A percentile compares a stretch with the other conserved stretches of the same genome.
These are phyloP conservation scores for Perccottus glenii DNA, from an alignment of 2,113 vertebrate species.

Conservation along the genomic window DNA sequence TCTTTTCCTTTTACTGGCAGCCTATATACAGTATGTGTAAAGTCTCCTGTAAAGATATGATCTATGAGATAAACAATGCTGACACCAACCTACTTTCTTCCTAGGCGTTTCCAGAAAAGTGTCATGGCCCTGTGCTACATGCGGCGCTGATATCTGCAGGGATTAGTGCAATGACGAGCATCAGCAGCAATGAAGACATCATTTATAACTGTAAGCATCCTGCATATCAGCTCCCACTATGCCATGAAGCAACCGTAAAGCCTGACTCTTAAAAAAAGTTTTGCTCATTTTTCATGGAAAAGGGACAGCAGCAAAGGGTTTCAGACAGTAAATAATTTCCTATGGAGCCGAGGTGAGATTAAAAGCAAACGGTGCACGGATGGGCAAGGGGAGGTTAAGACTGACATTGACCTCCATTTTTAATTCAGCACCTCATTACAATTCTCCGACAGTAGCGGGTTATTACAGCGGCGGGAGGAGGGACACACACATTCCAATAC, in stretches of 20 bases:
- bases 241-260: conserved; percentile 8
- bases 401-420: neutral
- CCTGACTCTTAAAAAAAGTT: conserved; percentile 21
- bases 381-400: neutral
- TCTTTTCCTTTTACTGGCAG: neutral
- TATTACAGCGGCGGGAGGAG: neutral
- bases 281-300: conserved; percentile 32
- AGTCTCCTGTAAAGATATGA: conserved; percentile 28
- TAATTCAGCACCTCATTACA: conserved; percentile 40
- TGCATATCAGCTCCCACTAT: neutral
- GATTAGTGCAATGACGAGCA: conserved; percentile 47
- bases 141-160: conserved; percentile 34
- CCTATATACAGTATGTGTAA: neutral
- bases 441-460: conserved; percentile 6
- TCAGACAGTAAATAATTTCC: conserved; percentile 34
- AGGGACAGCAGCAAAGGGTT: conserved; percentile 6
- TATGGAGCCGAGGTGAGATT: conserved; percentile 9
- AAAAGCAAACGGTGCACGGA: conserved; percentile 20
- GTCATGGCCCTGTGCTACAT: conserved; percentile 16
- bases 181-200: conserved; percentile 52
- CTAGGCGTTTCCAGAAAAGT: conserved; percentile 27
- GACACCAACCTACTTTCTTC: conserved; percentile 50
- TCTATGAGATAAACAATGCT: conserved; percentile 44
- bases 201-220: conserved; percentile 43
- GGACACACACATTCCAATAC: conserved; percentile 3